These are phyloP conservation scores for Xiphias gladius DNA, from an alignment of 2,113 vertebrate genomes.

Conservation along the genomic window DNA sequence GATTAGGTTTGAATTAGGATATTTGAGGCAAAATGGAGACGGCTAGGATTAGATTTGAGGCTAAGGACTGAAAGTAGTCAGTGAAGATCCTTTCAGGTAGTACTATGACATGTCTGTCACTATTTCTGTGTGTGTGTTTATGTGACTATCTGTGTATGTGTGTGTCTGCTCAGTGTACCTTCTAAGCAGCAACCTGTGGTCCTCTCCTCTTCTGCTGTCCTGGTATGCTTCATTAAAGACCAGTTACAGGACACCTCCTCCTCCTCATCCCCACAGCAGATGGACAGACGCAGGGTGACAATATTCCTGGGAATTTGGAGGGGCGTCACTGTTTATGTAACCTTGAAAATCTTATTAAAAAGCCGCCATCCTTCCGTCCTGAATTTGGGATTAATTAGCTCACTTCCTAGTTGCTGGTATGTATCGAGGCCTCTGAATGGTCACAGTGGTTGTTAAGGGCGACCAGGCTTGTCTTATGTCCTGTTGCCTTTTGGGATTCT, in stretches of 20 bases:
- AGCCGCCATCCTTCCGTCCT: conserved; percentile 63
- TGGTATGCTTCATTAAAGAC: conserved; percentile 74
- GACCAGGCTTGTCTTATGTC: conserved; percentile 63
- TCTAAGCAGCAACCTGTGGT: conserved; percentile 47
- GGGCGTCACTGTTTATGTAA: conserved; percentile 78
- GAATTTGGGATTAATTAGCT: conserved; percentile 82
- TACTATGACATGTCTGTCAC: background rate
- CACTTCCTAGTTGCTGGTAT: conserved; percentile 72
- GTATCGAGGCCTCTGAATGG: conserved; percentile 66
- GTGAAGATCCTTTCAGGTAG: background rate
- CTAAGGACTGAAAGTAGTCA: conserved; percentile 7
- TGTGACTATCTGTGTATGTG: conserved; percentile 23
- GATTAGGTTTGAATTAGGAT: conserved; percentile 16
- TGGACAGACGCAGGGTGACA: conserved; percentile 67
- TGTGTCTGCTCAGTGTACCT: conserved; percentile 62
- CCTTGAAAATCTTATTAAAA: conserved; percentile 81
- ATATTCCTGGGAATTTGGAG: conserved; percentile 75
- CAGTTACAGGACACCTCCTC: conserved; percentile 73
- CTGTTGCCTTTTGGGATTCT: conserved; percentile 62
- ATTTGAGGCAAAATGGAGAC: conserved; percentile 5
- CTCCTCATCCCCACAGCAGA: conserved; percentile 68
- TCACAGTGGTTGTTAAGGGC: conserved; percentile 64
- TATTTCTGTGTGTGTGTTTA: background rate
- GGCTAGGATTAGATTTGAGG: conserved; percentile 2
- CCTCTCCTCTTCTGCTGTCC: conserved; percentile 56